Conservation (phyloP, 2,888 invertebrate genomes). For the Pherbina coryleti region DNA sequence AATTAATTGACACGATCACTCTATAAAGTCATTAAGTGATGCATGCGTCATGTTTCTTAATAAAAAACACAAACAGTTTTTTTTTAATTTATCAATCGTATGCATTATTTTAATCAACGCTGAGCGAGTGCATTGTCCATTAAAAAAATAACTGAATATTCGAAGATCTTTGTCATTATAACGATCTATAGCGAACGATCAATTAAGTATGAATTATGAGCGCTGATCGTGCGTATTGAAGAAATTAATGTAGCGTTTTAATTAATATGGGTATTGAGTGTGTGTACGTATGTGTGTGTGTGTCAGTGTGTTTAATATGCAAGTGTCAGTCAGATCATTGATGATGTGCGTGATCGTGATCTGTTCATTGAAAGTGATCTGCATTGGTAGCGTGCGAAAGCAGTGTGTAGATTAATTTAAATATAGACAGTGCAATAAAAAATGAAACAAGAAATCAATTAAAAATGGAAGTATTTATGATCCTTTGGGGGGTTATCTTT, state of each 20-base stretch:
- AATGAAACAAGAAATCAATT: neutral
- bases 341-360: neutral
- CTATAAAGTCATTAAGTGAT: neutral
- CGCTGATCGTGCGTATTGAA: conserved; percentile 35
- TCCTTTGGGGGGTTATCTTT: neutral
- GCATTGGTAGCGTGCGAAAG: conserved; percentile 25
- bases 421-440: neutral
- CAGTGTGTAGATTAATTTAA: conserved; percentile 30
- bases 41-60: conserved; percentile 30
- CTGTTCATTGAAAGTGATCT: conserved; percentile 21
- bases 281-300: conserved; percentile 25
- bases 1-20: conserved; percentile 44
- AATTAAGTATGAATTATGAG: conserved; percentile 37
- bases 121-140: conserved; percentile 18
- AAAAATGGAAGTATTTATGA: conserved; percentile 19
- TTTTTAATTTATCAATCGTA: conserved; percentile 30
- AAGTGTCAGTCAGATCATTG: conserved; percentile 20
- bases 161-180: conserved; percentile 1
- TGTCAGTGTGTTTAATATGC: neutral
- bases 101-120: conserved; percentile 36
- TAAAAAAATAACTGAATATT: neutral
- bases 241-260: conserved; percentile 34
- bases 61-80: neutral
- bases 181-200: conserved; percentile 32
- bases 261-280: conserved; percentile 22